phyloP scores from a whole-genome alignment of 2,113 vertebrate genomes.

The Tilapia sparmanii region DNA sequence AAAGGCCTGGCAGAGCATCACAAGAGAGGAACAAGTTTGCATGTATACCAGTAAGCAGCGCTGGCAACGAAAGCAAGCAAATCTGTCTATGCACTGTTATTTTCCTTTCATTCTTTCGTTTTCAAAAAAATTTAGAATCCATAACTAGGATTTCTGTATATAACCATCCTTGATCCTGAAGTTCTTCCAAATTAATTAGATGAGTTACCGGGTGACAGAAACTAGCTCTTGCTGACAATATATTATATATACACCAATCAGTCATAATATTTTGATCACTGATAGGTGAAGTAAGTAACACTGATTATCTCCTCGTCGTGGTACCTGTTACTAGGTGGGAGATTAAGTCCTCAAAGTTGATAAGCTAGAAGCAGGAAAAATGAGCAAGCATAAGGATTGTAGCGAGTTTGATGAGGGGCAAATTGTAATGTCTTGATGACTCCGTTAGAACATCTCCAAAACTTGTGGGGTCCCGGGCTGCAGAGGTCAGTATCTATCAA shows the following conservation, averaged over 20 bases:
- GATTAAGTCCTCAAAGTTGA: neutral
- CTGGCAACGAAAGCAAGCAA: accelerated
- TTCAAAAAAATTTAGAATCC: neutral
- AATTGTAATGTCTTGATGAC: neutral
- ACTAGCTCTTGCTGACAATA: neutral
- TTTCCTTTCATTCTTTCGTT: neutral
- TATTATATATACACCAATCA: neutral
- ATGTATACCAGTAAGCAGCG: neutral
- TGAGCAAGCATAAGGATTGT: neutral
- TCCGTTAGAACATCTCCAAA: neutral
- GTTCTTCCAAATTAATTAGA: neutral
- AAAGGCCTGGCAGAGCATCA: neutral
- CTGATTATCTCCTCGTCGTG: neutral
- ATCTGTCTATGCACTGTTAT: neutral
- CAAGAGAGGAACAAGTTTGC: neutral
- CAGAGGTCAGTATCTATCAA: neutral
- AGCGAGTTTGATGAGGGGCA: neutral
- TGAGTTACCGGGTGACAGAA: neutral
- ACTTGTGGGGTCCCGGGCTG: neutral
- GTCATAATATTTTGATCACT: neutral
- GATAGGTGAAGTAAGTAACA: neutral
- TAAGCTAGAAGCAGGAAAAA: neutral
- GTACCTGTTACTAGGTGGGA: neutral
- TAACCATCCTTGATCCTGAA: neutral
- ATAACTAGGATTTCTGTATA: neutral